Conservation (phyloP, 2,888 invertebrate genomes). For the Anticlea derivata region DNA sequence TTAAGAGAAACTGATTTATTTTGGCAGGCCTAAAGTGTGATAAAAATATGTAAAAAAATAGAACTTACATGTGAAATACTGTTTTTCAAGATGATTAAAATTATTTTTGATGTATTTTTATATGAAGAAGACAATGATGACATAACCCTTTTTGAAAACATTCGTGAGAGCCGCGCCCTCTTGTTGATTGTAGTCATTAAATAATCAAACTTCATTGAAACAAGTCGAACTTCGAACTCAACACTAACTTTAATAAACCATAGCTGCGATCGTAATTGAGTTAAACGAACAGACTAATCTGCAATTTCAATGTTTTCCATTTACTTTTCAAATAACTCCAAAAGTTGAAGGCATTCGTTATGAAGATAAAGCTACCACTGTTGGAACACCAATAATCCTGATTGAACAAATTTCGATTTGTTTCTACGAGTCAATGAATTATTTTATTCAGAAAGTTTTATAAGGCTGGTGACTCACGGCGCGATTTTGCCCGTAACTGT, state of each 20-base stretch:
- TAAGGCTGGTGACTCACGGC: conserved; percentile 1
- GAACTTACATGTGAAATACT: no score
- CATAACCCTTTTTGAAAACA: no score
- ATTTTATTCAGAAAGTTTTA: conserved; percentile 42
- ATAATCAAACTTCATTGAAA: conserved; percentile 14
- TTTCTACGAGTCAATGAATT: conserved; percentile 37
- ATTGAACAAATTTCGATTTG: conserved; percentile 43
- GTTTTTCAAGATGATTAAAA: no score
- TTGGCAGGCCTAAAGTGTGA: no score
- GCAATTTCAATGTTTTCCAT: conserved; percentile 37
- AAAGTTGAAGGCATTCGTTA: conserved; percentile 40
- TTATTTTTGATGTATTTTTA: no score
- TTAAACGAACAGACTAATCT: conserved; percentile 39
- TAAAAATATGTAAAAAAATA: no score
- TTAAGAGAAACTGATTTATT: no score
- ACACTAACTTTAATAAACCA: conserved; percentile 33
- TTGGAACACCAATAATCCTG: conserved; percentile 38
- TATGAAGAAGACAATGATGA: no score
- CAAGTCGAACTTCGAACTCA: conserved; percentile 31
- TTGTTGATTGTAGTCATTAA: conserved; percentile 24
- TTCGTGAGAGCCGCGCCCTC: no score
- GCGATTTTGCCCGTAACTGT: background rate
- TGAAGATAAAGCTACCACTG: conserved; percentile 41
- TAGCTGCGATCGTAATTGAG: conserved; percentile 32
- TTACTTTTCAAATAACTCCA: conserved; percentile 29